Percentiles rank a stretch among this genome's conserved stretches.
Conservation (phyloP, 1,140 invertebrate species). For the Cotesia vestalis region DNA sequence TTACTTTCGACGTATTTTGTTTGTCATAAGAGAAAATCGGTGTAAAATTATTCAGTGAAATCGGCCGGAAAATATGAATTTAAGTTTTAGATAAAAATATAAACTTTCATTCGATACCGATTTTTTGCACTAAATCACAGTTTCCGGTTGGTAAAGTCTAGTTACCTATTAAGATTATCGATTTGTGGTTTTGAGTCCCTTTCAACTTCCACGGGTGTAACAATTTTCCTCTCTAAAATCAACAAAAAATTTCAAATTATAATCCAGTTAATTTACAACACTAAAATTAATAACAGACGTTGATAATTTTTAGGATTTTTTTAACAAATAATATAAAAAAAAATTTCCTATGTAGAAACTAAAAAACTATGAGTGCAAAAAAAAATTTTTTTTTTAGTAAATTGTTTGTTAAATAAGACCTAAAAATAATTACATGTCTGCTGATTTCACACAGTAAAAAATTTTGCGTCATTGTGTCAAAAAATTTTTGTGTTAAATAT, state of each 20-base stretch:
- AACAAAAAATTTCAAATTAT: neutral
- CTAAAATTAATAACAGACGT: no score
- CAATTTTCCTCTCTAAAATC: constrained; percentile 57
- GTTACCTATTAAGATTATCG: constrained; percentile 55
- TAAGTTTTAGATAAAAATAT: neutral
- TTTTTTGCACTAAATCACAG: constrained; percentile 1
- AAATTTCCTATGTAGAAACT: no score
- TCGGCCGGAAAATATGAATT: constrained; percentile 11
- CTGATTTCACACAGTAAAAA: no score
- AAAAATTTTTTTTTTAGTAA: no score
- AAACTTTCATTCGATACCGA: neutral
- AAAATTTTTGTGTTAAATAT: no score
- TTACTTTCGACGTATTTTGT: constrained; percentile 15
- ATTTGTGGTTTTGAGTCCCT: constrained; percentile 53
- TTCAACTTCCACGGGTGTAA: constrained; percentile 56
- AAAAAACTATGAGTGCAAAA: no score
- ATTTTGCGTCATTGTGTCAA: no score
- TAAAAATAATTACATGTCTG: no score
- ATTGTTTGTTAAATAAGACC: no score
- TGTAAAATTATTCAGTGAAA: neutral
- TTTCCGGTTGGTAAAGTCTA: constrained; percentile 47
- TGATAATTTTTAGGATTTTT: no score
- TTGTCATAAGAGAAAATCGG: neutral
- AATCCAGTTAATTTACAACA: no score
- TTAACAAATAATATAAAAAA: no score